These are phyloP conservation scores for Etia nguti DNA, from an alignment of 2,113 vertebrate genomes.

Conservation along the genomic window DNA sequence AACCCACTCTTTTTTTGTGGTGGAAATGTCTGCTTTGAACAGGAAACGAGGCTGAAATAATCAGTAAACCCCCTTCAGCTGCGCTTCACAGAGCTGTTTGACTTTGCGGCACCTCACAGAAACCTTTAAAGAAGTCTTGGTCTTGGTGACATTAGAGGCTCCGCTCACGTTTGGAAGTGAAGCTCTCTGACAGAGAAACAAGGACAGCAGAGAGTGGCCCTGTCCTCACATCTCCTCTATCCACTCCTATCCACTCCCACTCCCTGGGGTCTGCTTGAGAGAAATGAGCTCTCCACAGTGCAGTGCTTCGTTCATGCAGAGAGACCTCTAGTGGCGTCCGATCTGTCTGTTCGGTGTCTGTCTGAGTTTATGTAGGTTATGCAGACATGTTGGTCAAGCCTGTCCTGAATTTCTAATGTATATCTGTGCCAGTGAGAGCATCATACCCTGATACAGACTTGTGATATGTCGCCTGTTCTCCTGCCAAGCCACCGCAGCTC, in stretches of 20 bases:
- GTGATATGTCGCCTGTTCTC: constrained; percentile 13
- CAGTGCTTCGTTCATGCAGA: not conserved
- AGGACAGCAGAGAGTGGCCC: constrained; percentile 18
- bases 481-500: constrained; percentile 26
- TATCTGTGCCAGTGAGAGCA: not conserved
- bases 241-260: not conserved
- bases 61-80: not conserved
- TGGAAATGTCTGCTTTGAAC: not conserved
- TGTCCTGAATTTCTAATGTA: not conserved
- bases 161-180: constrained; percentile 18
- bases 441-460: not conserved
- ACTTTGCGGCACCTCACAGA: not conserved
- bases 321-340: constrained; percentile 14
- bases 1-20: not conserved
- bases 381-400: not conserved
- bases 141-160: not conserved
- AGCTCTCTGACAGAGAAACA: not conserved
- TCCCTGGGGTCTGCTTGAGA: constrained; percentile 5
- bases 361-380: not conserved
- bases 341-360: not conserved
- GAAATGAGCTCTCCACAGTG: constrained; percentile 11
- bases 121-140: not conserved
- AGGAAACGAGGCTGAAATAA: not conserved
- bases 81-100: not conserved
- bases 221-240: constrained; percentile 19